phyloP scores from a whole-genome alignment of 2,113 vertebrate species.

The Zosterops borbonicus region DNA sequence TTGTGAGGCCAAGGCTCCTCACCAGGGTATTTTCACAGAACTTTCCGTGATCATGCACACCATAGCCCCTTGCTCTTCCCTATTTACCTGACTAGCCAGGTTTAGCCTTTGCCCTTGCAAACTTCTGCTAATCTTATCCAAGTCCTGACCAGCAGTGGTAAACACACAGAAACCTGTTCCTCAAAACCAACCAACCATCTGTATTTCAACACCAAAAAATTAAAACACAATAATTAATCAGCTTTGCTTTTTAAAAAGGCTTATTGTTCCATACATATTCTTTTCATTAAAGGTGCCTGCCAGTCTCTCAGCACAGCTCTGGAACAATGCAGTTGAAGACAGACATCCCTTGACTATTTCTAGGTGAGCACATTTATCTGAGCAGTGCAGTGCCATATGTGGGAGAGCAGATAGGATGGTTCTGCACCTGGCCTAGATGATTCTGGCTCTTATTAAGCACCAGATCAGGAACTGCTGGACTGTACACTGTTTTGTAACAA shows the following conservation, averaged over 20 bases:
- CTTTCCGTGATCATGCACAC: background rate
- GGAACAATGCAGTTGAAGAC: background rate
- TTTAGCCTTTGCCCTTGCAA: background rate
- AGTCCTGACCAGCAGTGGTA: background rate
- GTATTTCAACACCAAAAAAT: background rate
- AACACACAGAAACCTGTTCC: background rate
- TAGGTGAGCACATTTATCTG: background rate
- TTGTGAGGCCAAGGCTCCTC: background rate
- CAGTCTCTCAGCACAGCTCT: background rate
- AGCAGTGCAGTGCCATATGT: background rate
- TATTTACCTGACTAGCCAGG: background rate
- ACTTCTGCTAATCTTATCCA: background rate
- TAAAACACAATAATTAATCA: background rate
- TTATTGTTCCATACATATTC: background rate
- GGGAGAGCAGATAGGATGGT: background rate
- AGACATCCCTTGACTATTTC: background rate
- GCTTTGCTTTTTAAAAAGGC: background rate
- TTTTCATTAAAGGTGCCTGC: background rate
- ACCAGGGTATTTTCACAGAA: background rate
- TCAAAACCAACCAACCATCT: background rate
- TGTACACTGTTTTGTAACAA: background rate
- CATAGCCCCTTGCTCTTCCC: background rate
- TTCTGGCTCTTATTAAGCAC: background rate
- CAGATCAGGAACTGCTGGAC: background rate
- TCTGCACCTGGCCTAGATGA: background rate